Evolutionary conservation across 2,113 vertebrate genomes (phyloP).

Genomic region (Sturnus vulgaris): DNA sequence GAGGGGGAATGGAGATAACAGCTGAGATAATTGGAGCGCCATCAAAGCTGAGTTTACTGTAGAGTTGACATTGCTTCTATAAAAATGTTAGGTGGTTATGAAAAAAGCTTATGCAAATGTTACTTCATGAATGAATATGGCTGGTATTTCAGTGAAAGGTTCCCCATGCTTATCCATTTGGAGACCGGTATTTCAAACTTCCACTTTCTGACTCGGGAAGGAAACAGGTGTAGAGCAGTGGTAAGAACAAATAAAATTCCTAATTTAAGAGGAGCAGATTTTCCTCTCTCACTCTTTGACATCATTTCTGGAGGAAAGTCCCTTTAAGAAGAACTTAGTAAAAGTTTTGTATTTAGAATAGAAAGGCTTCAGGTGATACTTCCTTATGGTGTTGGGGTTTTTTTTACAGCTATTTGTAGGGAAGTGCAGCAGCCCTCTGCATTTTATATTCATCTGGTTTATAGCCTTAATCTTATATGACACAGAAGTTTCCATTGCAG

Average conservation of each 20-base stretch:
- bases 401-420: not conserved
- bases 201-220: not conserved
- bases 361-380: not conserved
- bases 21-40: not conserved
- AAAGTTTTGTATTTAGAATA: not conserved
- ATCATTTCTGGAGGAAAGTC: not conserved
- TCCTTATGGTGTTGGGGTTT: not conserved
- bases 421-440: not conserved
- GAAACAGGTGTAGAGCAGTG: not conserved
- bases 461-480: not conserved
- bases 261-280: not conserved
- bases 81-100: conserved; percentile 24
- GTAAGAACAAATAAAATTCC: not conserved
- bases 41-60: not conserved
- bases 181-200: not conserved
- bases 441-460: not conserved
- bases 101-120: conserved; percentile 15
- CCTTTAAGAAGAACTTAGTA: not conserved
- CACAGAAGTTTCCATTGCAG: conserved; percentile 28
- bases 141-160: not conserved
- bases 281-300: fast-evolving
- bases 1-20: not conserved
- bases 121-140: not conserved
- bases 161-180: not conserved
- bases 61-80: not conserved